phyloP scores from a whole-genome alignment of 1,140 invertebrate species.

The Planococcus citri region DNA sequence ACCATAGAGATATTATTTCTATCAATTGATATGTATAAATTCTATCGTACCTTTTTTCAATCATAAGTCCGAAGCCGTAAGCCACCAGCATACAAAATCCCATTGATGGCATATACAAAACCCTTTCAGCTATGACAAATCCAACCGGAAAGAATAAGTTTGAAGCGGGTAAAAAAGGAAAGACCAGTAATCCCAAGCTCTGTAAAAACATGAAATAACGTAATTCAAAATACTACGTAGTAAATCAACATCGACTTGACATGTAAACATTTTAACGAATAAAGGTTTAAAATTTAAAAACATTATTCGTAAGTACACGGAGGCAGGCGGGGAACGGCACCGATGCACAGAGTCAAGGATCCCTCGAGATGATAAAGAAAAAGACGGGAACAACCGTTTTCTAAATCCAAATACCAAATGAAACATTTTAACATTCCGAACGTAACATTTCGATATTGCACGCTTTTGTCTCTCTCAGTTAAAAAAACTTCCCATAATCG shows the following conservation, averaged over 20 bases:
- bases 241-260: neutral
- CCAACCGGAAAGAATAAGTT: constrained; percentile 96
- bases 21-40: no score
- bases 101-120: constrained; percentile 95
- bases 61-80: constrained; percentile 51
- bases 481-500: no score
- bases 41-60: constrained; percentile 37
- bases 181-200: constrained; percentile 68
- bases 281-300: neutral
- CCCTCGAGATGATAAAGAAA: no score
- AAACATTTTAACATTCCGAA: neutral
- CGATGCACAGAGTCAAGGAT: neutral
- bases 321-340: no score
- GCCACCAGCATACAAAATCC: constrained; percentile 89
- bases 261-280: neutral
- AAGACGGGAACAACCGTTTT: no score
- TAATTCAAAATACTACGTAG: neutral
- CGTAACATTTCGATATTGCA: neutral
- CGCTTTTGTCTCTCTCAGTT: neutral
- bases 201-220: constrained; percentile 36
- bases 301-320: neutral
- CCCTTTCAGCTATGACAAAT: constrained; percentile 90
- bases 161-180: constrained; percentile 89
- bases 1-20: no score
- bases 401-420: neutral